Conservation (phyloP, 1,140 invertebrate genomes). For the Zaprionus tsacasi region DNA sequence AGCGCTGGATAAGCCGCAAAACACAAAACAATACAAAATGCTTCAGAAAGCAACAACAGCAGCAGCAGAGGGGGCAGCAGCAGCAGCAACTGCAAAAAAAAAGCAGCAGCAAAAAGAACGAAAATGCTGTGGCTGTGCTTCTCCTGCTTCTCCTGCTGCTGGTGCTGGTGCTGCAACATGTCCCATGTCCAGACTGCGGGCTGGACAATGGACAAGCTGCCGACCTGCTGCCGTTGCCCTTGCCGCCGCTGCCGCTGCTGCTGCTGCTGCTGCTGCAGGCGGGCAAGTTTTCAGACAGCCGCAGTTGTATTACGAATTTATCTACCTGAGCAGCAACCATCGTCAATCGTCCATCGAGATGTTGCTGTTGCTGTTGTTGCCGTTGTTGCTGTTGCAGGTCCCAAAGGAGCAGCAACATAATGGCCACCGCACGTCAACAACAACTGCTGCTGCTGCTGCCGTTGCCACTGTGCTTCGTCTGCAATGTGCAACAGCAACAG, state of each 20-base stretch:
- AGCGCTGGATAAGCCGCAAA: slow-evolving; percentile 70
- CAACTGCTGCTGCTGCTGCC: slow-evolving; percentile 30
- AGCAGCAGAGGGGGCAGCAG: not conserved
- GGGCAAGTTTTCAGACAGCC: slow-evolving; percentile 48
- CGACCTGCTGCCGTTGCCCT: slow-evolving; percentile 20
- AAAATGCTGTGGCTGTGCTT: slow-evolving; percentile 19
- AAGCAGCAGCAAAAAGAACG: slow-evolving; percentile 1
- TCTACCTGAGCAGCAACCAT: slow-evolving; percentile 80
- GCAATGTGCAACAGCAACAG: slow-evolving; percentile 31
- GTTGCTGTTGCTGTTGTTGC: slow-evolving; percentile 38
- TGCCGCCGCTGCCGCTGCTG: not conserved
- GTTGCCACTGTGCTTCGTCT: slow-evolving; percentile 25
- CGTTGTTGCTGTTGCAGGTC: slow-evolving; percentile 44
- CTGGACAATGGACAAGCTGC: slow-evolving; percentile 45
- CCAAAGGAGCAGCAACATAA: slow-evolving; percentile 69
- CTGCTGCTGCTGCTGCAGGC: slow-evolving; percentile 11
- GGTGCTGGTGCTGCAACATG: slow-evolving; percentile 52
- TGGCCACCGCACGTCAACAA: slow-evolving; percentile 72
- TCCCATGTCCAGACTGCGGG: slow-evolving; percentile 44
- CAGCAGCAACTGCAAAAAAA: not conserved
- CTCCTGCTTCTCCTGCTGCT: slow-evolving; percentile 13
- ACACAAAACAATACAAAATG: slow-evolving; percentile 74
- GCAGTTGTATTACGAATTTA: slow-evolving; percentile 78
- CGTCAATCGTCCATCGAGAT: slow-evolving; percentile 75
- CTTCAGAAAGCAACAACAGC: slow-evolving; percentile 21